Evolutionary conservation across 2,888 invertebrate genomes (phyloP), one percentile per base, ranked within the genome.

Genomic region (Drepanosiphum platanoidis): DNA sequence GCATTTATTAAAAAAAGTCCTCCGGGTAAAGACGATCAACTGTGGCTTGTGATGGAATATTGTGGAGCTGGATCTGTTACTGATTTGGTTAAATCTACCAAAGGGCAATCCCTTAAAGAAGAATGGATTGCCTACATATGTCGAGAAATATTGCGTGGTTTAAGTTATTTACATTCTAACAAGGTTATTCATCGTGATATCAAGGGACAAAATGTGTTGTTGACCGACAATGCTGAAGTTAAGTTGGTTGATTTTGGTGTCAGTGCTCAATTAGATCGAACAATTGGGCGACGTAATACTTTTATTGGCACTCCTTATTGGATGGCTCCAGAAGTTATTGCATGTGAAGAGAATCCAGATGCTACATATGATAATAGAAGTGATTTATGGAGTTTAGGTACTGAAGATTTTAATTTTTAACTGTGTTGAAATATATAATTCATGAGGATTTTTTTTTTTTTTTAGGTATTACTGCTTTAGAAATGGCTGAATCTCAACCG

Each of bases 61-160:
- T 99, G 99, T 92, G 99, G 99, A 88, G 99, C 98, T 90, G 98
- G 94, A 87, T 98, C 98, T 86, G 97, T 99, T 86, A 99, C 99
- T 87, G 99, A 99, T 92, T 93, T 99, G 90, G 99, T 99, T 83
- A 99, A 99, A 92, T 98, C 98, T 87, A 99, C 98, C 87, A 99
- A 99, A 91, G 98, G 98, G 82, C 97, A 97, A 90, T 96, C 96
- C 88, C 92, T 99, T 88, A 99, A 98, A 91, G 99, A 99, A 91
- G 99, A 99, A 91, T 99, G 99, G 99, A 99, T 99, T 90, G 98
- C 99, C 86, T 99, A 99, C 90, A 97, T 99, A 88, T 98, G 98
- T 90, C 93, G 99, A 90, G 96, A 99, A 93, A 96, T 96, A 88
- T 92, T 97, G 87, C 93, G 98, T 89, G 99, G 99, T 88, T 93